Evolutionary conservation across 2,113 vertebrate species (phyloP), one percentile per base, ranked within the genome.

Genomic region (Cyprinus carpio): DNA sequence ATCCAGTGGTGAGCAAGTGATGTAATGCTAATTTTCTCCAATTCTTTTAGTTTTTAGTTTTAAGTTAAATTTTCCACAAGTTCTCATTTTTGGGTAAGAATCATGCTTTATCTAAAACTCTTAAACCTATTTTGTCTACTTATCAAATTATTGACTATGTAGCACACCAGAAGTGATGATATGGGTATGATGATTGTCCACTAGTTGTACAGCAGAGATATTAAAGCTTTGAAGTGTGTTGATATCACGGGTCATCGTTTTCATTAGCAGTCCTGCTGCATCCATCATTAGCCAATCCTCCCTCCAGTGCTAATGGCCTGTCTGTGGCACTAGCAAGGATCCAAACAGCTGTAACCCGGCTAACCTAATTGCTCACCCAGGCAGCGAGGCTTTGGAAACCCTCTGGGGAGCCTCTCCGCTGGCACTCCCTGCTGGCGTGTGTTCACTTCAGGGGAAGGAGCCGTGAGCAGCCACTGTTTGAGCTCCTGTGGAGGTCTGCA

Each of bases 341-440:
- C 58, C 78, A 81, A 81, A 81, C 78, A 81, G 78, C 78, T 81
- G 78, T 81, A 46, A 81, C 78, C 58, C 65, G 58, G 78, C 78
- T 81, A 81, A 12, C 37, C 37, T 25, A 27, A 81, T 81, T 81
- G 40, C 54, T 75, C 69, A 27, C n/a, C 51, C 37, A 84, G 43
- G 43, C 74, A 75, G 54, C 12, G 12, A 51, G 49, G 51, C 58
- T 65, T 40, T 71, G 46, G n/a, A 80, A 64, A 27, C 25, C 56
- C 77, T 80, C 58, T 25, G 2, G 37, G 37, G 77, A 80, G 4
- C n/a, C 58, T 43, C 56, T 64, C 31, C 51, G 2, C 67, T 67
- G 43, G 40, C 46, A 18, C n/a, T 75, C 54, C 71, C 71, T 83
- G 49, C 49, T 65, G 40, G 62, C 25, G n/a, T 43, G 23, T 29